Percentiles rank a stretch among this genome's conserved stretches.
Conservation (phyloP, 2,888 invertebrate species). For the Oxytorus armatus region DNA sequence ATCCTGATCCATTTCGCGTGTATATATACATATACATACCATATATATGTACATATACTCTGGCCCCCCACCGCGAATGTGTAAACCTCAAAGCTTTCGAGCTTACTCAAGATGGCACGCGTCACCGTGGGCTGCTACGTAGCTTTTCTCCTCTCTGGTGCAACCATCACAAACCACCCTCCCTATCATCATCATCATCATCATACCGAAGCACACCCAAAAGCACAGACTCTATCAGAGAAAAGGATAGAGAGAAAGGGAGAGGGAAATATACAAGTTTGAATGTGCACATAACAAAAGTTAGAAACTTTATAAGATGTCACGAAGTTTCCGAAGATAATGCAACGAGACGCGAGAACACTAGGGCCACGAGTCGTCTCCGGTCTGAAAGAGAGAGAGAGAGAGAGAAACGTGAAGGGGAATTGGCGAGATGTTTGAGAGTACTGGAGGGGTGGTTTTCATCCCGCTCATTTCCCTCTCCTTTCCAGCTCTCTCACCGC, state of each 20-base stretch:
- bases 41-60: background rate
- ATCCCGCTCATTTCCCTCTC: background rate
- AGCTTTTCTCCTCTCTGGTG: slow-evolving; percentile 16
- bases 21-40: background rate
- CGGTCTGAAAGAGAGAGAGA: slow-evolving; percentile 4
- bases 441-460: background rate
- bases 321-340: slow-evolving; percentile 79
- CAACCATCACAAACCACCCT: slow-evolving; percentile 39
- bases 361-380: slow-evolving; percentile 27
- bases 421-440: slow-evolving; percentile 26
- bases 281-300: slow-evolving; percentile 75
- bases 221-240: slow-evolving; percentile 2
- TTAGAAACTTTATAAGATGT: slow-evolving; percentile 78
- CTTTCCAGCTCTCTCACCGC: background rate
- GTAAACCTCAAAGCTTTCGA: slow-evolving; percentile 18
- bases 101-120: slow-evolving; percentile 19
- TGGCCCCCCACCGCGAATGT: background rate
- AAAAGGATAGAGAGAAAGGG: slow-evolving; percentile 15
- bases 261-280: slow-evolving; percentile 59
- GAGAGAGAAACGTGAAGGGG: slow-evolving; percentile 7
- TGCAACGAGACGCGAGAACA: slow-evolving; percentile 76
- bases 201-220: slow-evolving; percentile 25
- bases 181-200: slow-evolving; percentile 22
- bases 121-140: slow-evolving; percentile 13
- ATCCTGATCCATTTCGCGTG: slow-evolving; percentile 6